phyloP scores from a whole-genome alignment of 1,140 invertebrate genomes.

The Euwallacea fornicatus region DNA sequence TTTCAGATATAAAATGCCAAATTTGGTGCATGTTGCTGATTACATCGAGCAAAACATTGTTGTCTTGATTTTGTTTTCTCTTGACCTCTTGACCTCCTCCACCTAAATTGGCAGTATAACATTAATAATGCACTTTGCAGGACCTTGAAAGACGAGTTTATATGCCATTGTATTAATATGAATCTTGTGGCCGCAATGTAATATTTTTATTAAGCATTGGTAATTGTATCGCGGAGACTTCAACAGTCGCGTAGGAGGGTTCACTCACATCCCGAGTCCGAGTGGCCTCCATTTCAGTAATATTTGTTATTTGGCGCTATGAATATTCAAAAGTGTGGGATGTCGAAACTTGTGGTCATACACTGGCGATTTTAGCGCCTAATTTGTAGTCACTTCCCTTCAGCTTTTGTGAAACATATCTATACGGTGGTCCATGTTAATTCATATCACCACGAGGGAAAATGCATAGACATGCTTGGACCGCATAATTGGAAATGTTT shows the following conservation, averaged over 20 bases:
- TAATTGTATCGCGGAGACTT: constrained; percentile 1
- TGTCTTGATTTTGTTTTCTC: not conserved
- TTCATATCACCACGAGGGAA: not conserved
- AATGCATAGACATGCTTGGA: no score
- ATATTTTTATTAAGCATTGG: no score
- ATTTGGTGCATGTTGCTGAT: not conserved
- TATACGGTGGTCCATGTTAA: not conserved
- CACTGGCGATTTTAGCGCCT: not conserved
- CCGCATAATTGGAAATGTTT: no score
- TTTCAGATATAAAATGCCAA: no score
- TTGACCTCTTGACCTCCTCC: not conserved
- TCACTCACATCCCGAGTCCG: not conserved
- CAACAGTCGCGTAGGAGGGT: constrained; percentile 4
- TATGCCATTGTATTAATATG: no score
- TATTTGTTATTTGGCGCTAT: not conserved
- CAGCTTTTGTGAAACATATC: not conserved
- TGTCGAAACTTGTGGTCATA: no score
- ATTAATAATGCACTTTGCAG: not conserved
- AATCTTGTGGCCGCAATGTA: no score
- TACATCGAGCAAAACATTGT: not conserved
- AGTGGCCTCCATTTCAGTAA: not conserved
- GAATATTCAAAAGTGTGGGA: not conserved
- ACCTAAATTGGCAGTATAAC: not conserved
- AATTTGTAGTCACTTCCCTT: not conserved
- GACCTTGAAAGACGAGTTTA: no score